phyloP scores from a whole-genome alignment of 2,797 vertebrate species.

The Hydrocynus forskahlii region DNA sequence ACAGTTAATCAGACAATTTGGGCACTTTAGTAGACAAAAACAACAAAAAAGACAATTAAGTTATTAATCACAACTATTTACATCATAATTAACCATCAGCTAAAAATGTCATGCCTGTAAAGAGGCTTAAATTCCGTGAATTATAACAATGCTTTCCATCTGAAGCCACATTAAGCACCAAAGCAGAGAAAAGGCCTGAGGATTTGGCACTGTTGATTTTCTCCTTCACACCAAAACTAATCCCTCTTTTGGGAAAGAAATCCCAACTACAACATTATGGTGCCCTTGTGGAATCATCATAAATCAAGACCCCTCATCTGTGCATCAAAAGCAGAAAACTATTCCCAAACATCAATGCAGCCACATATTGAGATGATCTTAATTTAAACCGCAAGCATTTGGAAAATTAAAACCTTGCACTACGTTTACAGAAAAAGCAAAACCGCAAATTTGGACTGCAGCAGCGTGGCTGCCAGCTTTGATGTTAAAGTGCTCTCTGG shows the following conservation, averaged over 20 bases:
- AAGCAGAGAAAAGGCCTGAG: background rate
- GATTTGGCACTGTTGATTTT: constrained; percentile 63
- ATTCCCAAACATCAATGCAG: constrained; percentile 79
- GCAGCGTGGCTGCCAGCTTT: constrained; percentile 71
- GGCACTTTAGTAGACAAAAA: too few species aligned
- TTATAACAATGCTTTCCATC: constrained; percentile 17
- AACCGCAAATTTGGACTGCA: constrained; percentile 75
- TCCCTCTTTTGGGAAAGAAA: constrained; percentile 61
- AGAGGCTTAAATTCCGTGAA: background rate
- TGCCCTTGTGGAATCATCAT: constrained; percentile 66
- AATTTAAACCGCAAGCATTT: constrained; percentile 78
- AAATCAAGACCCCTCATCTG: constrained; percentile 72
- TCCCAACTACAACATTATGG: constrained; percentile 66
- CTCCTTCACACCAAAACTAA: constrained; percentile 55
- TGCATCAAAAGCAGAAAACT: constrained; percentile 74
- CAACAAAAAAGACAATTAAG: too few species aligned
- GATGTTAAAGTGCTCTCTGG: constrained; percentile 72
- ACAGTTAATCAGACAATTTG: too few species aligned
- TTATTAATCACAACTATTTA: too few species aligned
- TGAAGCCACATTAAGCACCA: constrained; percentile 16
- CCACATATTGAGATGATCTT: constrained; percentile 81
- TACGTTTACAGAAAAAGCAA: constrained; percentile 67
- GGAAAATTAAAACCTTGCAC: constrained; percentile 80
- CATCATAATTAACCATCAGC: too few species aligned
- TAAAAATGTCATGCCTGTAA: too few species aligned